Evolutionary conservation across 2,888 invertebrate species (phyloP).

Genomic region (Cylloceria caligata): DNA sequence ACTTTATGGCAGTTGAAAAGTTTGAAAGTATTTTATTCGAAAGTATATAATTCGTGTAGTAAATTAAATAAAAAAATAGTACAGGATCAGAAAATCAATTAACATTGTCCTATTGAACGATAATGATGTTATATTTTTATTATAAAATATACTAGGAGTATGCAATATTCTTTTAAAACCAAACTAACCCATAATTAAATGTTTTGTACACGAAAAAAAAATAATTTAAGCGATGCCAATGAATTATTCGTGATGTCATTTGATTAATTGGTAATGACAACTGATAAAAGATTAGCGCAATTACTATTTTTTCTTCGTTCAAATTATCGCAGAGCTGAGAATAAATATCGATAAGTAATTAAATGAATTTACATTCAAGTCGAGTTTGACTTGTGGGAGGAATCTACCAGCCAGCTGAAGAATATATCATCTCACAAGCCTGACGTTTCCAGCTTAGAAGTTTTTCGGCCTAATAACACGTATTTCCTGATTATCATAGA

Average conservation of each 20-base stretch:
- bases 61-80: no score
- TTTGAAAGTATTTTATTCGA: no score
- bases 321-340: neutral
- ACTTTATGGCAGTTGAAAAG: no score
- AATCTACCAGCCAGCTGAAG: slow-evolving; percentile 73
- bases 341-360: neutral
- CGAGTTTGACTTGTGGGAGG: slow-evolving; percentile 80
- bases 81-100: no score
- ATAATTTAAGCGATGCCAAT: neutral
- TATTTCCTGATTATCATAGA: slow-evolving; percentile 76
- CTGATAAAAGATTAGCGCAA: neutral
- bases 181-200: no score
- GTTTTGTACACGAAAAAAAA: no score
- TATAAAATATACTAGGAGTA: no score
- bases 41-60: no score
- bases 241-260: neutral
- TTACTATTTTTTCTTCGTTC: neutral
- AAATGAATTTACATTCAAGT: slow-evolving; percentile 64
- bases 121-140: no score
- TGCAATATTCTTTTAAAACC: no score
- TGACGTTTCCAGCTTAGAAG: slow-evolving; percentile 72
- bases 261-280: neutral
- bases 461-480: slow-evolving; percentile 73
- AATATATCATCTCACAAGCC: slow-evolving; percentile 72
- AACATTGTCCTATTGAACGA: no score